These are phyloP conservation scores for Oscheius sp. DNA, from an alignment of 2,888 invertebrate genomes.

Conservation along the genomic window DNA sequence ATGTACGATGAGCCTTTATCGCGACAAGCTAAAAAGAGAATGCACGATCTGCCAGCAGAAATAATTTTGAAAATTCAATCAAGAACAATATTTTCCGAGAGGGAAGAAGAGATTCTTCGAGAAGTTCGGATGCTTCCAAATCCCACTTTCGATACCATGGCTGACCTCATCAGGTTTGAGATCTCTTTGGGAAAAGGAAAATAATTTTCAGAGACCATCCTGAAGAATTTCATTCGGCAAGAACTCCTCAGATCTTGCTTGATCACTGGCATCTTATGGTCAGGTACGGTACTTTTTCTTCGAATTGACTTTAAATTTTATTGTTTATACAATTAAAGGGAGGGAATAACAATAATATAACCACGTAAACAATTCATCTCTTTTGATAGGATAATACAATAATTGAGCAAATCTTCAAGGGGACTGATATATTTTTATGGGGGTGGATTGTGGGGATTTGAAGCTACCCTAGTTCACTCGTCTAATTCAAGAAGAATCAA, in stretches of 20 bases:
- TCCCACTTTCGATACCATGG: conserved; percentile 79
- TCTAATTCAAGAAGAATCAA: background rate
- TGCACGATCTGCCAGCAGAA: conserved; percentile 40
- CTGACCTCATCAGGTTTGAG: conserved; percentile 77
- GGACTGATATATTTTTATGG: background rate
- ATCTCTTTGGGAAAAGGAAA: background rate
- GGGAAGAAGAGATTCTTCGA: conserved; percentile 86
- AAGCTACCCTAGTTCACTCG: conserved; percentile 7
- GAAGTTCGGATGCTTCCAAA: conserved; percentile 75
- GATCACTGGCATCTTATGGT: conserved; percentile 80
- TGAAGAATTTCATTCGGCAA: conserved; percentile 85
- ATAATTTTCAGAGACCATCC: conserved; percentile 77
- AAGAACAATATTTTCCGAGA: conserved; percentile 86
- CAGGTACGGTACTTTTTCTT: conserved; percentile 14
- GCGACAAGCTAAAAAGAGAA: conserved; percentile 55
- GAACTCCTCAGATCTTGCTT: conserved; percentile 82
- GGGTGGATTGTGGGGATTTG: background rate
- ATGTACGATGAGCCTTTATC: conserved; percentile 94
- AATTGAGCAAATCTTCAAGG: conserved; percentile 15
- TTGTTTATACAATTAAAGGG: no score
- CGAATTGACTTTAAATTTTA: no score
- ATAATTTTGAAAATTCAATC: conserved; percentile 71
- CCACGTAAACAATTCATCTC: background rate
- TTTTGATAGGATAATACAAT: conserved; percentile 1
- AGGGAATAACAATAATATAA: background rate